These are phyloP conservation scores for Conus canariensis DNA, from an alignment of 2,888 invertebrate genomes.

Conservation along the genomic window DNA sequence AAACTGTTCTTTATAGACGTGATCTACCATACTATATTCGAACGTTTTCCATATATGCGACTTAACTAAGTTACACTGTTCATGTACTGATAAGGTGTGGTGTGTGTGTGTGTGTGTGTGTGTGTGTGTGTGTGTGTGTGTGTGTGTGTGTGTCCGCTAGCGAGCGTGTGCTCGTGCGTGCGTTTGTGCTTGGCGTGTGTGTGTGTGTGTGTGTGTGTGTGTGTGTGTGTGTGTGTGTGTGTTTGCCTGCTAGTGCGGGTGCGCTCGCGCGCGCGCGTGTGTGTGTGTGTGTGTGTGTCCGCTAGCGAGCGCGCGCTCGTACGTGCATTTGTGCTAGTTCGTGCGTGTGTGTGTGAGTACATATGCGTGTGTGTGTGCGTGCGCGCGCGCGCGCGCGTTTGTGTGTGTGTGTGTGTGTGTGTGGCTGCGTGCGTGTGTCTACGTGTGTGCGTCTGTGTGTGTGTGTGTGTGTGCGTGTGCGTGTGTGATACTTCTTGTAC, in stretches of 20 bases:
- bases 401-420: neutral
- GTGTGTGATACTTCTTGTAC: neutral
- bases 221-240: neutral
- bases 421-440: neutral
- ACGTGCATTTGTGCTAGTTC: neutral
- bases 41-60: too few relatives aligned
- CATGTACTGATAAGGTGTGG: too few relatives aligned
- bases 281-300: neutral
- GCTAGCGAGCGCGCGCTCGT: neutral
- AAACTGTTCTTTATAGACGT: too few relatives aligned
- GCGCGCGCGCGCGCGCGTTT: neutral
- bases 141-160: too few relatives aligned
- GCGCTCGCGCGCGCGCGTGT: neutral
- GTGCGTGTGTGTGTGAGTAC: conserved; percentile 10
- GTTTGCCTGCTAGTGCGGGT: neutral
- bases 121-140: too few relatives aligned
- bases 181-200: too few relatives aligned
- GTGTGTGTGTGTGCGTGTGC: neutral
- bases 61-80: too few relatives aligned
- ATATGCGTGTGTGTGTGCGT: conserved; percentile 7
- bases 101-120: too few relatives aligned
- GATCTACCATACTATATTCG: too few relatives aligned
- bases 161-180: too few relatives aligned
- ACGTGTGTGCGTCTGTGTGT: neutral
- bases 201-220: too few relatives aligned